Evolutionary conservation across 2,888 invertebrate species (phyloP).

Genomic region (Athalia cordata): DNA sequence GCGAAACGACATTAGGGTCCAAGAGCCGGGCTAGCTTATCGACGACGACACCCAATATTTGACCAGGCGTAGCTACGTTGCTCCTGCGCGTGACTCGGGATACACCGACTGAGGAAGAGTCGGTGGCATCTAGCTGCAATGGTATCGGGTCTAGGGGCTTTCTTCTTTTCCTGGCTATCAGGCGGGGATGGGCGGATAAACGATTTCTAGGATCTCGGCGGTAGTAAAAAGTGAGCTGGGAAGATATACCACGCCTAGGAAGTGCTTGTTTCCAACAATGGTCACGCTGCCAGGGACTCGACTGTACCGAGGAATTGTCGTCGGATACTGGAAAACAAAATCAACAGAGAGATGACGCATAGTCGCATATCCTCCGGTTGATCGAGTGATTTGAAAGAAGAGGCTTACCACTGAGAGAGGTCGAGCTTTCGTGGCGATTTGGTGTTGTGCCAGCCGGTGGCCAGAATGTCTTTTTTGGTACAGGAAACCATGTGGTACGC

Average conservation of each 20-base stretch:
- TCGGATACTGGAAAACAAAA: constrained; percentile 81
- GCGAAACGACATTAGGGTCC: constrained; percentile 82
- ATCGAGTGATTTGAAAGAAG: constrained; percentile 14
- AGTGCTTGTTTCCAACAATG: constrained; percentile 91
- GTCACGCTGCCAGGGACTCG: constrained; percentile 93
- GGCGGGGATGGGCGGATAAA: constrained; percentile 73
- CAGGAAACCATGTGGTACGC: constrained; percentile 91
- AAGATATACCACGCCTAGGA: constrained; percentile 84
- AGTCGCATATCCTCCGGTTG: neutral
- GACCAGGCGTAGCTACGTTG: constrained; percentile 62
- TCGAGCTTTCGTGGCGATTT: constrained; percentile 83
- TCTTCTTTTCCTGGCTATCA: constrained; percentile 78
- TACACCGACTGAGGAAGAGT: constrained; percentile 48
- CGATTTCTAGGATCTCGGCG: constrained; percentile 76
- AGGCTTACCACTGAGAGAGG: constrained; percentile 86
- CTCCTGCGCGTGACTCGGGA: constrained; percentile 57
- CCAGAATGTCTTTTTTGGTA: constrained; percentile 92
- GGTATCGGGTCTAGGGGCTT: constrained; percentile 79
- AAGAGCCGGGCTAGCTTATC: constrained; percentile 69
- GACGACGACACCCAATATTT: constrained; percentile 66
- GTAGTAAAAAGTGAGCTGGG: constrained; percentile 84
- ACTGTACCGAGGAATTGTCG: constrained; percentile 92
- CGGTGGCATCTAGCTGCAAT: constrained; percentile 58
- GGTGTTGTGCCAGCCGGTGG: constrained; percentile 85
- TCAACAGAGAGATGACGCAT: constrained; percentile 30